phyloP scores from a whole-genome alignment of 2,113 vertebrate species.

The Syngnathus typhle region DNA sequence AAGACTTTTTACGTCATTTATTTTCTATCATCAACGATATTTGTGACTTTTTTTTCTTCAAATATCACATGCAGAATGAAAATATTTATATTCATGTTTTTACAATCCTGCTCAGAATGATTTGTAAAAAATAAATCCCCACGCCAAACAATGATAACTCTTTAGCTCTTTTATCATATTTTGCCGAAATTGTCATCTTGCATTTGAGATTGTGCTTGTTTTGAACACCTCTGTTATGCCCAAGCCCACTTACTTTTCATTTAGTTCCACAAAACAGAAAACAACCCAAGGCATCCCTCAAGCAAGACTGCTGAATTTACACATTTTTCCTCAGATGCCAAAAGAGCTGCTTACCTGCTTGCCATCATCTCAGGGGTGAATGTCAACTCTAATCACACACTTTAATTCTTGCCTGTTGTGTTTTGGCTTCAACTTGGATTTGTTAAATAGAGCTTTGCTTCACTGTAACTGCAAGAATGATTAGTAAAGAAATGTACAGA shows the following conservation, averaged over 20 bases:
- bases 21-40: neutral
- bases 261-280: constrained; percentile 17
- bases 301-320: constrained; percentile 26
- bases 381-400: constrained; percentile 39
- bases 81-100: neutral
- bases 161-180: neutral
- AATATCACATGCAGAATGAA: neutral
- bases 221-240: constrained; percentile 2
- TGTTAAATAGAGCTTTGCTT: constrained; percentile 40
- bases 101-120: neutral
- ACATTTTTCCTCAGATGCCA: constrained; percentile 11
- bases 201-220: constrained; percentile 1
- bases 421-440: constrained; percentile 20
- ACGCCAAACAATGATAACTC: neutral
- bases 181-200: neutral
- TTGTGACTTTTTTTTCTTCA: neutral
- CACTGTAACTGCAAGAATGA: constrained; percentile 21
- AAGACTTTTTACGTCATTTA: neutral
- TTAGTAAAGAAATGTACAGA: neutral
- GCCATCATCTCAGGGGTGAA: constrained; percentile 41
- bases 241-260: constrained; percentile 12
- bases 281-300: constrained; percentile 9
- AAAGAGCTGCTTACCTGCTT: constrained; percentile 40
- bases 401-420: constrained; percentile 19
- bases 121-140: neutral